phyloP scores from a whole-genome alignment of 1,140 invertebrate species.

The Drosophila virilis region DNA sequence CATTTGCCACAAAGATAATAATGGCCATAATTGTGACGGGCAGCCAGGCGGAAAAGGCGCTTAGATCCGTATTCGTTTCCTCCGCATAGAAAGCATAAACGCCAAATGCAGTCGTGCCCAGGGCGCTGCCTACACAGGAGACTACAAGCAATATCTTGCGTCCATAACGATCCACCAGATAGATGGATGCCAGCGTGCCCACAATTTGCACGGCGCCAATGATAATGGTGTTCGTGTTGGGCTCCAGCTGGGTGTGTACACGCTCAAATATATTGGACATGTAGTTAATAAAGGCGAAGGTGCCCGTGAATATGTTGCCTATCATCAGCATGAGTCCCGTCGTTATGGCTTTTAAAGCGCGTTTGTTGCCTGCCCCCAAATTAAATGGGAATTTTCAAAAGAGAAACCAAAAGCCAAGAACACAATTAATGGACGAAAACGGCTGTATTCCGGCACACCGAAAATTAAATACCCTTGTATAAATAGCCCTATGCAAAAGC shows the following conservation, averaged over 20 bases:
- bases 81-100: conserved; percentile 70
- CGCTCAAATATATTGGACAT: conserved; percentile 87
- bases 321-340: conserved; percentile 73
- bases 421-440: too few species aligned
- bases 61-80: conserved; percentile 51
- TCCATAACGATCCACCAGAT: conserved; percentile 74
- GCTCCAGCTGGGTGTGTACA: conserved; percentile 86
- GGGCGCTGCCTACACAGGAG: conserved; percentile 57
- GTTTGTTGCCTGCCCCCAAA: conserved; percentile 55
- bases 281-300: conserved; percentile 77
- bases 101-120: conserved; percentile 60
- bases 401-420: neutral
- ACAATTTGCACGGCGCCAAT: conserved; percentile 85
- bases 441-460: too few species aligned
- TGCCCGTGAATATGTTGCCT: conserved; percentile 70
- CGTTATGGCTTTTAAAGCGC: conserved; percentile 48
- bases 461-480: too few species aligned
- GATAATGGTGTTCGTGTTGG: conserved; percentile 86
- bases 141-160: conserved; percentile 66
- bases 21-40: conserved; percentile 68
- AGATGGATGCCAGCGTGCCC: conserved; percentile 79
- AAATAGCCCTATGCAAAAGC: too few species aligned
- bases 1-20: conserved; percentile 70
- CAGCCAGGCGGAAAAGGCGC: conserved; percentile 63
- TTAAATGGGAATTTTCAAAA: neutral